Evolutionary conservation across 2,113 vertebrate species (phyloP), one percentile per base, ranked within the genome.

Genomic region (Spilogale gracilis): DNA sequence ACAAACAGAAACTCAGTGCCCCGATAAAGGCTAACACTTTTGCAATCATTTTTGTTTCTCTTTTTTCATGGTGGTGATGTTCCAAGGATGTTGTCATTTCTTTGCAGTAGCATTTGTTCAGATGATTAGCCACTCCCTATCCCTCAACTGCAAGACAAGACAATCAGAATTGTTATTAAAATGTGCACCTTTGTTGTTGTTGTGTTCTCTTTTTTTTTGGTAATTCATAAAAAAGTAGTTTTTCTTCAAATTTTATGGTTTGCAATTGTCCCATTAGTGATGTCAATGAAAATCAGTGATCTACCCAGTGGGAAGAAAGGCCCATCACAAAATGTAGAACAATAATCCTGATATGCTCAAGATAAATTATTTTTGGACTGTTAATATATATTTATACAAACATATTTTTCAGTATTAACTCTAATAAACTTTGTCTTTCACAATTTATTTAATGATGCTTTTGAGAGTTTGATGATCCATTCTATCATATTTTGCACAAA

Each of bases 231-330:
- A 93, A 86, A 96, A 92, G 52, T 67, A 43, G 65, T 69, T 94
- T 91, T 67, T 96, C 94, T 96, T 97, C 91, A 98, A 65, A 94
- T 88, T 56, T 23, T 14, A 60, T 86, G 87, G 83, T 97, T 88
- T 0, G 97, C 79, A 56, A 20, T 60, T 60, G 45, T 78, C 45
- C 5, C 78, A 27, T 95, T 97, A 91, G 89, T 96, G 97, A 96
- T 81, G 25, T 30, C 61, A 97, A 97, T 96, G 89, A 91, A 97
- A 98, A 81, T 88, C 94, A 87, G 78, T 98, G 84, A 96, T 54
- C 97, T 94, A 95, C 60, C 25, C 89, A 93, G 20, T 5, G 58
- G 79, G 89, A 45, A 93, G 74, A 96, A 98, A 76, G 69, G 87
- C 58, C 82, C 94, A 52, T 96, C 73, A 96, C 97, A 94, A 96